Evolutionary conservation across 2,888 invertebrate genomes (phyloP).

Genomic region (Drosophila infuscata): DNA sequence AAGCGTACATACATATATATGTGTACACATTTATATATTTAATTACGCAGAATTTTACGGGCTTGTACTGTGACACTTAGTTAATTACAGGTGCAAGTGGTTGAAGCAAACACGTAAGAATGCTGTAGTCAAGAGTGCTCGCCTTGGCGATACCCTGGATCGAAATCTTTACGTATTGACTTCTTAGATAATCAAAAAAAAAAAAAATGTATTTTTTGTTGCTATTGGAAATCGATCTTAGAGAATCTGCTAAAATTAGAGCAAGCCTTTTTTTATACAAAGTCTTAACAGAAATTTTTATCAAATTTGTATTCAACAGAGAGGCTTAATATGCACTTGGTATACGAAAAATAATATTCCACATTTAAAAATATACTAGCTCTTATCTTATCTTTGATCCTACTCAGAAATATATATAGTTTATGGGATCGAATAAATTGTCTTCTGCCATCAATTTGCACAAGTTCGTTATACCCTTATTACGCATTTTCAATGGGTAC

Average conservation of each 20-base stretch:
- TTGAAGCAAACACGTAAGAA: not conserved
- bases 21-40: not conserved
- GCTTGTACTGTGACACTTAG: slow-evolving; percentile 4
- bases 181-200: not conserved
- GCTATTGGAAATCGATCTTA: not conserved
- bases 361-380: not conserved
- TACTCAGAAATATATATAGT: not conserved
- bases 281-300: too few species aligned
- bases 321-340: too few species aligned
- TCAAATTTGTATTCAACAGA: not conserved
- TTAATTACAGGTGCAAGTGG: slow-evolving; percentile 2
- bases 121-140: not conserved
- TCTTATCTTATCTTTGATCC: not conserved
- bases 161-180: not conserved
- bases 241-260: not conserved
- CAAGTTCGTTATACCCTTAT: not conserved
- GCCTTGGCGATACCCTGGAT: not conserved
- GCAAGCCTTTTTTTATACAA: not conserved
- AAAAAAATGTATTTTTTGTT: not conserved
- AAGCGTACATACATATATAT: not conserved
- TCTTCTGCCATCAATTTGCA: not conserved
- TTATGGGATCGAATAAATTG: not conserved
- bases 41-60: not conserved
- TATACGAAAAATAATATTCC: not conserved
- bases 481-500: not conserved